A percentile compares a stretch with the other conserved stretches of the same genome.
These are phyloP conservation scores for Hipparchia sbordonii DNA, from an alignment of 2,888 invertebrate genomes.

Conservation along the genomic window DNA sequence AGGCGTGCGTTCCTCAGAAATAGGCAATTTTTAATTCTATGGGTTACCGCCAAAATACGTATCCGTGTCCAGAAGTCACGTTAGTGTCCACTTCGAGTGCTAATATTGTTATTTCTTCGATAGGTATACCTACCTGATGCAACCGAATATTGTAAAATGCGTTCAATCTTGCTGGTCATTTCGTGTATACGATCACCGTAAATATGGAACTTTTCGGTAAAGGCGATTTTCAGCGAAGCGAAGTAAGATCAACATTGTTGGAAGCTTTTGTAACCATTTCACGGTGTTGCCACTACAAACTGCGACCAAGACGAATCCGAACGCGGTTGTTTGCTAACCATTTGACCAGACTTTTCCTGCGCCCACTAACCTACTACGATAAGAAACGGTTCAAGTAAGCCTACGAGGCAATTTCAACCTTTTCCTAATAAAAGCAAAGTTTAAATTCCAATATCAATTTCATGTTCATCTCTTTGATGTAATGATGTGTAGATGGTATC, in stretches of 20 bases:
- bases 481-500: conserved; percentile 78
- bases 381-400: conserved; percentile 51
- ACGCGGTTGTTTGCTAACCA: conserved; percentile 70
- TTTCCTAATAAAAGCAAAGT: conserved; percentile 56
- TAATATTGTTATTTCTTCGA: no score
- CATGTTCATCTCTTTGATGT: conserved; percentile 71
- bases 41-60: no score
- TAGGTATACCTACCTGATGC: no score
- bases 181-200: no score
- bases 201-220: background rate
- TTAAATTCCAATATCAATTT: conserved; percentile 60
- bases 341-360: conserved; percentile 74
- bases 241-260: conserved; percentile 56
- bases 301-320: conserved; percentile 69
- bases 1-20: no score
- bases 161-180: no score
- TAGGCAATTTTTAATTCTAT: no score
- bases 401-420: conserved; percentile 56
- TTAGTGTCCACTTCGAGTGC: no score
- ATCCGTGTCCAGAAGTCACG: no score
- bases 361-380: conserved; percentile 77
- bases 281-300: conserved; percentile 60
- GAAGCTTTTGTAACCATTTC: conserved; percentile 68
- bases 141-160: no score
- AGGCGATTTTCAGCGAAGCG: conserved; percentile 56